Conservation (phyloP, 2,888 invertebrate genomes). For the Rambutsinella grinnellia region DNA sequence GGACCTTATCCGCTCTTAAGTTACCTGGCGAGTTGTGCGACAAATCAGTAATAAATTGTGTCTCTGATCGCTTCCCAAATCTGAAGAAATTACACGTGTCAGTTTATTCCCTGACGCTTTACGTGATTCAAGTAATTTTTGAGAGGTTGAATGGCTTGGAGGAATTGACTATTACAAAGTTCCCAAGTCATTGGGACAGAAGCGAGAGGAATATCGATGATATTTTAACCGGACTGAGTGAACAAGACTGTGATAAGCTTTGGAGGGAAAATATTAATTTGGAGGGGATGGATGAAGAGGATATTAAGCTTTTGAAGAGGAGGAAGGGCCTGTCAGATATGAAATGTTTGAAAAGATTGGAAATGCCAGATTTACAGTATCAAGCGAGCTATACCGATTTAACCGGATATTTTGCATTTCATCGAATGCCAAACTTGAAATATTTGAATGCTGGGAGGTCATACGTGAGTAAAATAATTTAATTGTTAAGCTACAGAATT, state of each 20-base stretch:
- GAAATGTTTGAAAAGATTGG: slow-evolving; percentile 45
- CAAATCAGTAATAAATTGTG: not conserved
- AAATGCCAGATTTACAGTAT: slow-evolving; percentile 53
- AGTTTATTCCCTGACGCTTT: slow-evolving; percentile 14
- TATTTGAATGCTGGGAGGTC: slow-evolving; percentile 48
- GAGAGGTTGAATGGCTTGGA: slow-evolving; percentile 26
- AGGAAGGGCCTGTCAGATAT: slow-evolving; percentile 35
- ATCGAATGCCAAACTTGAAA: slow-evolving; percentile 39
- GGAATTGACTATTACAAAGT: slow-evolving; percentile 19
- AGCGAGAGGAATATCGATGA: slow-evolving; percentile 42
- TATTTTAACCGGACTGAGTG: slow-evolving; percentile 44
- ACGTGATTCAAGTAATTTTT: slow-evolving; percentile 32
- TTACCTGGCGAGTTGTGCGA: slow-evolving; percentile 34
- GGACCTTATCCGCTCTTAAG: slow-evolving; percentile 24
- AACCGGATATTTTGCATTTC: slow-evolving; percentile 48
- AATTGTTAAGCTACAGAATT: not conserved
- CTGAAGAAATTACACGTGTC: slow-evolving; percentile 33
- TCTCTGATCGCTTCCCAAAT: slow-evolving; percentile 21
- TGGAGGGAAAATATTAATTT: slow-evolving; percentile 6
- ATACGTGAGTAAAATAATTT: slow-evolving; percentile 18
- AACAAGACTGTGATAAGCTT: slow-evolving; percentile 28
- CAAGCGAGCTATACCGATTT: slow-evolving; percentile 48
- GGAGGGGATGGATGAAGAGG: slow-evolving; percentile 1
- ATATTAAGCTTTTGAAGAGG: slow-evolving; percentile 16
- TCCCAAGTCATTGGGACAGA: slow-evolving; percentile 29